A percentile compares a stretch with the other conserved stretches of the same genome.
These are phyloP conservation scores for Baryphthengus martii DNA, from an alignment of 2,113 vertebrate species.

Conservation along the genomic window DNA sequence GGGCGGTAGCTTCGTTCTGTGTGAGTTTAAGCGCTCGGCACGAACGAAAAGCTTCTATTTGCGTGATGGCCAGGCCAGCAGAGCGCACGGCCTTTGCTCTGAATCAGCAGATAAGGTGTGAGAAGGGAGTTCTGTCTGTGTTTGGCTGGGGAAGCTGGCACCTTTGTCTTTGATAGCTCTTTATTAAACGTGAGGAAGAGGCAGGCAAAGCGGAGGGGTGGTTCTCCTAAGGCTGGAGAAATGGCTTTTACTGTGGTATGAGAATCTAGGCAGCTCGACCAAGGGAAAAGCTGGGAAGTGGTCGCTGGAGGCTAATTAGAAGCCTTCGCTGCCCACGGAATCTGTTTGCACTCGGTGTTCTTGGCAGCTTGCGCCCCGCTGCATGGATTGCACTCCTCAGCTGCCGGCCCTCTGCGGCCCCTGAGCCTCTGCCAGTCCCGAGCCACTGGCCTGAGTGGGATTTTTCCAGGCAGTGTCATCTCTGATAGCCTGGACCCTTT, in stretches of 20 bases:
- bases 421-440: neutral
- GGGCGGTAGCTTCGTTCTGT: neutral
- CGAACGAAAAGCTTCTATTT: neutral
- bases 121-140: neutral
- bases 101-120: neutral
- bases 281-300: neutral
- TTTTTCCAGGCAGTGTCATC: neutral
- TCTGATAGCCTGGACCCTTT: neutral
- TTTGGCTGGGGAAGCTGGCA: neutral
- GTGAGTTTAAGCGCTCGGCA: neutral
- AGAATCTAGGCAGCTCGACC: neutral
- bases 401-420: neutral
- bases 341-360: conserved; percentile 46
- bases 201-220: neutral
- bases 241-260: neutral
- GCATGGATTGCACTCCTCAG: conserved; percentile 12
- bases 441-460: neutral
- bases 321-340: neutral
- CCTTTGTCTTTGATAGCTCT: neutral
- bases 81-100: neutral
- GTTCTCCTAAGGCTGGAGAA: neutral
- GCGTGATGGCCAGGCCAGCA: neutral
- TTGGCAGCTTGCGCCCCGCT: conserved; percentile 5
- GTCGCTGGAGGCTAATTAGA: neutral
- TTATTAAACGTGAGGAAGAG: neutral